Evolutionary conservation across 2,888 invertebrate species (phyloP), one percentile per base, ranked within the genome.

Genomic region (Trichogramma evanescens): DNA sequence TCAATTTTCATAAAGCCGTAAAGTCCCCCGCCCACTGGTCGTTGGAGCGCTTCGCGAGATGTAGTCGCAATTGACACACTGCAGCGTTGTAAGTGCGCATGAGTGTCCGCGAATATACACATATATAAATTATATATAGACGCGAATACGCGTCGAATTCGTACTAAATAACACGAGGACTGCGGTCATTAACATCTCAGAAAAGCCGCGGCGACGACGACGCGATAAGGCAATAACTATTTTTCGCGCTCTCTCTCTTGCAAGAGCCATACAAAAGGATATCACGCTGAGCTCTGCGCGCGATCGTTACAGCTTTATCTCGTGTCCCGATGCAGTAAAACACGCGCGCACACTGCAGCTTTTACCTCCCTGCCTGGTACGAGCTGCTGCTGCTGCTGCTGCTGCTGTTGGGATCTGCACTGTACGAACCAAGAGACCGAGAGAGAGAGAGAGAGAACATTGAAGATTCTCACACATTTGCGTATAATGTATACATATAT

Each of bases 291-390:
- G 52, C 51, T 44, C 43, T 40, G n/a, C 54, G 38, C 45, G 55
- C 56, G 56, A 49, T 45, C 58, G 54, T 62, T 49, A 50, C 54
- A 42, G 48, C 59, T 59, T 59, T 59, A 59, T 63, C 56, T 58
- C 42, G 54, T 40, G 50, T 40, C 50, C 40, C 44, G 39, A n/a
- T 26, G 44, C 57, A 41, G 59, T 39, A 53, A 59, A 53, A 58
- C 55, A 40, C 49, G 39, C 56, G 45, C 56, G 41, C 60, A 8
- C 10, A 48, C 48, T 48, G 48, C 13, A 10, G 48, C 10, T 48
- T 48, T 13, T 13, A 13, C 48, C 10, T 48, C 13, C 48, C 10
- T 48, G 10, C 10, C 10, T 13, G 48, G 48, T 10, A 48, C 48
- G 48, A 48, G 48, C 13, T 10, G 10, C 6, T 10, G 48, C 48